A percentile compares a stretch with the other conserved stretches of the same genome.
Evolutionary conservation across 1,140 invertebrate genomes (phyloP).

Genomic region (Drosophila guanche): DNA sequence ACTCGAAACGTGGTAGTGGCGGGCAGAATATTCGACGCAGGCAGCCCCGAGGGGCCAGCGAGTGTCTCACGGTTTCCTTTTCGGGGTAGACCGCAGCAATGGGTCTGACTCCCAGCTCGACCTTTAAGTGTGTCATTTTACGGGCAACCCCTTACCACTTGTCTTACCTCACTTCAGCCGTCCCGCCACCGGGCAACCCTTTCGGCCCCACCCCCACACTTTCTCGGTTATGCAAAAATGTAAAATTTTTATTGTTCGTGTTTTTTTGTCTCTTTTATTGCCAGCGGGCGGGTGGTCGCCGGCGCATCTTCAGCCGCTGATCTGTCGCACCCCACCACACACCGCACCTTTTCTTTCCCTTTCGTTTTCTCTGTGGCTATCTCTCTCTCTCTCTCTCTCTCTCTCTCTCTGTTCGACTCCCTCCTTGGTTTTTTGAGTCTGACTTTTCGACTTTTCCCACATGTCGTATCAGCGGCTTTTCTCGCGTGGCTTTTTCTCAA

Average conservation of each 20-base stretch:
- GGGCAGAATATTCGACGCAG: not conserved
- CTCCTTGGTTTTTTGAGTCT: conserved; percentile 14
- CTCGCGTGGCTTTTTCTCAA: conserved; percentile 66
- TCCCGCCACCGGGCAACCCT: not conserved
- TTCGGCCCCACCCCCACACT: conserved; percentile 7
- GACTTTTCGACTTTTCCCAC: conserved; percentile 78
- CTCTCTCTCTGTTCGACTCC: not conserved
- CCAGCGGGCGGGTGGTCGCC: conserved; percentile 62
- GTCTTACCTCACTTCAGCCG: not conserved
- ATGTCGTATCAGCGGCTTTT: conserved; percentile 76
- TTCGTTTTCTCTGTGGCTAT: conserved; percentile 3
- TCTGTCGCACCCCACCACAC: conserved; percentile 1
- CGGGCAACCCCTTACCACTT: conserved; percentile 1
- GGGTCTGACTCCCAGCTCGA: conserved; percentile 23
- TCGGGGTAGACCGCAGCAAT: conserved; percentile 51
- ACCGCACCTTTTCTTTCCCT: not conserved
- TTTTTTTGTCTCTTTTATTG: conserved; percentile 63
- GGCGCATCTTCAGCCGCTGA: conserved; percentile 55
- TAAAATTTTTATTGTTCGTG: conserved; percentile 81
- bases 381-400: not conserved
- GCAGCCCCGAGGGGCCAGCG: conserved; percentile 1
- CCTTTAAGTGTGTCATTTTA: conserved; percentile 75
- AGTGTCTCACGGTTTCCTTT: conserved; percentile 30
- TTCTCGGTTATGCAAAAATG: conserved; percentile 59
- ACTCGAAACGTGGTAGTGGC: no score